phyloP scores from a whole-genome alignment of 2,113 vertebrate genomes.

The Sturnus vulgaris region DNA sequence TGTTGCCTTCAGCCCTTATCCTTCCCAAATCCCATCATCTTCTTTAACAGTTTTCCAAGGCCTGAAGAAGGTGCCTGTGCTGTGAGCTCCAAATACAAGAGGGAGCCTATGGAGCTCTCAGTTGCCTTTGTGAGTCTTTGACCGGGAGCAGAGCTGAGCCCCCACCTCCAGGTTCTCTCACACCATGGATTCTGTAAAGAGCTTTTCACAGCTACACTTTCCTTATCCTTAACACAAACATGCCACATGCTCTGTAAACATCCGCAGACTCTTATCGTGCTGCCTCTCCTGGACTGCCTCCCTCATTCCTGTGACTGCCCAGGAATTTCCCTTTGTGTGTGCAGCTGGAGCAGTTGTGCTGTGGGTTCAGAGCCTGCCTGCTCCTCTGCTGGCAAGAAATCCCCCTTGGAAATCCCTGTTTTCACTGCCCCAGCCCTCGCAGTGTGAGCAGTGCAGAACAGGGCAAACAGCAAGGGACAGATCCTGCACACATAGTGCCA shows the following conservation, averaged over 20 bases:
- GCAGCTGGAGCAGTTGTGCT: not conserved
- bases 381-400: not conserved
- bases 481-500: not conserved
- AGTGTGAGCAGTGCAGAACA: not conserved
- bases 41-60: not conserved
- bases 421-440: not conserved
- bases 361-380: not conserved
- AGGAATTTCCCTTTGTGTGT: not conserved
- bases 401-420: not conserved
- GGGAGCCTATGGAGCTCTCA: not conserved
- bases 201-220: not conserved
- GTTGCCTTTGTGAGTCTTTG: accelerated
- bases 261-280: not conserved
- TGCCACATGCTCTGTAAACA: not conserved
- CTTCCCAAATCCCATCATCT: not conserved
- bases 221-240: not conserved
- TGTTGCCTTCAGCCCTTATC: not conserved
- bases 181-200: not conserved
- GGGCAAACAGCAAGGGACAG: not conserved
- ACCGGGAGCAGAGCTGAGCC: not conserved
- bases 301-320: not conserved
- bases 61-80: not conserved
- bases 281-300: not conserved
- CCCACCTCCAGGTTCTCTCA: not conserved
- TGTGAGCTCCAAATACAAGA: not conserved